These are phyloP conservation scores for Xylocopa sonorina DNA, from an alignment of 1,140 invertebrate species.

Conservation along the genomic window DNA sequence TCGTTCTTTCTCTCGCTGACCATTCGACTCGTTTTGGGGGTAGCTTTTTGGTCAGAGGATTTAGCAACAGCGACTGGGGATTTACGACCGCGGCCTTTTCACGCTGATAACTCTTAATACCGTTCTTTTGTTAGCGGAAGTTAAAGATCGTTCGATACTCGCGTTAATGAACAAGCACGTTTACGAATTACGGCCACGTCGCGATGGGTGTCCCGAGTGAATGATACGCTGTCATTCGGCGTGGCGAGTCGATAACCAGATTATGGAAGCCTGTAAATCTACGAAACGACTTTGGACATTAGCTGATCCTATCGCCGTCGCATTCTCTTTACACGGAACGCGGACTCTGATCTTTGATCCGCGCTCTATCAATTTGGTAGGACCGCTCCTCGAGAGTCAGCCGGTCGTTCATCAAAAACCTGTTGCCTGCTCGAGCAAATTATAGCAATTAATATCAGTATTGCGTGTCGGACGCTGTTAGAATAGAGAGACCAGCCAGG, in stretches of 20 bases:
- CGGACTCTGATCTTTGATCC: not conserved
- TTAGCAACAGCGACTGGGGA: not conserved
- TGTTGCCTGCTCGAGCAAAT: constrained; percentile 35
- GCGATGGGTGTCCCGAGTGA: not conserved
- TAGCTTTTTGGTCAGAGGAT: too few relatives aligned
- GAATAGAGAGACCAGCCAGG: too few relatives aligned
- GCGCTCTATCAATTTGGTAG: not conserved
- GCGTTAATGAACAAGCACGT: not conserved
- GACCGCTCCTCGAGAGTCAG: not conserved
- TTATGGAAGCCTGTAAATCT: constrained; percentile 24
- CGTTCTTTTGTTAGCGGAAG: not conserved
- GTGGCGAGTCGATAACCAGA: not conserved
- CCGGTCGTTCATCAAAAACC: constrained; percentile 18
- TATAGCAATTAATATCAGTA: constrained; percentile 35
- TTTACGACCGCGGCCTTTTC: not conserved
- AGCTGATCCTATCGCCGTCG: not conserved
- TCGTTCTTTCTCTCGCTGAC: not conserved
- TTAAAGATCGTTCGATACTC: too few relatives aligned
- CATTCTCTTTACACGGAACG: not conserved
- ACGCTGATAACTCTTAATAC: not conserved
- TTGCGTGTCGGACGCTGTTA: constrained; percentile 33
- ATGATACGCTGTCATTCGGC: not conserved
- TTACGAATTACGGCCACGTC: not conserved
- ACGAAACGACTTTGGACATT: constrained; percentile 7
- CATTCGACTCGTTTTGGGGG: not conserved